Evolutionary conservation across 2,797 vertebrate species (phyloP), one percentile per base, ranked within the genome.

Genomic region (Alosa sapidissima): DNA sequence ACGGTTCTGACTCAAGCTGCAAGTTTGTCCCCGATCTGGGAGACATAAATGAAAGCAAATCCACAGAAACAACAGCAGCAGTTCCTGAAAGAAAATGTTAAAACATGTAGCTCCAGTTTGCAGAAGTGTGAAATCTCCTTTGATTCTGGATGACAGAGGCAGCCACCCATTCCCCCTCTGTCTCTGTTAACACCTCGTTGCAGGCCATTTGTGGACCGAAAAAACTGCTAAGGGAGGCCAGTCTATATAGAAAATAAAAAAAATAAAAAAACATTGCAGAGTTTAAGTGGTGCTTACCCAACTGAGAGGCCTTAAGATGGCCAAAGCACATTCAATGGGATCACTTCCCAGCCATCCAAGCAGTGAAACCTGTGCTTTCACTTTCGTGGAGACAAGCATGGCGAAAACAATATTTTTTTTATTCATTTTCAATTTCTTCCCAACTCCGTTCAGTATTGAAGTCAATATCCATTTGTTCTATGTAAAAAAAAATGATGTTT

Each of bases 401-500:
- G 41, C 16, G 41, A 78, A 45, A 19, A 78, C 16, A 36, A 8
- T 78, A 0, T 19, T 8, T 19, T 78, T 47, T 78, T 78, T 78
- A 78, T 78, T 78, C 72, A 78, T 47, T 9, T 41, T 41, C 72
- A 16, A 47, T 47, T 47, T 78, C 5, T 78, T 78, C 7, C 72
- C 41, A 36, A 36, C 24, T 72, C 41, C 41, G 16, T 45, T 78
- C 11, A 78, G 72, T 5, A 16, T 47, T 41, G 72, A 6, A 78
- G 72, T 78, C 72, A 78, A 78, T 78, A 78, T 47, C 72, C 72
- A 78, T 78, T 78, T 78, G 72, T 47, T 78, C 41, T 78, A 16
- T 19, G 36, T 47, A 13, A 78, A 78, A 47, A 55, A 55, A 55
- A 55, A 45, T 47, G 16, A 13, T 36, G 21, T 19, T 78, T 78